phyloP scores from a whole-genome alignment of 2,888 invertebrate genomes.

The Norana najaformis region DNA sequence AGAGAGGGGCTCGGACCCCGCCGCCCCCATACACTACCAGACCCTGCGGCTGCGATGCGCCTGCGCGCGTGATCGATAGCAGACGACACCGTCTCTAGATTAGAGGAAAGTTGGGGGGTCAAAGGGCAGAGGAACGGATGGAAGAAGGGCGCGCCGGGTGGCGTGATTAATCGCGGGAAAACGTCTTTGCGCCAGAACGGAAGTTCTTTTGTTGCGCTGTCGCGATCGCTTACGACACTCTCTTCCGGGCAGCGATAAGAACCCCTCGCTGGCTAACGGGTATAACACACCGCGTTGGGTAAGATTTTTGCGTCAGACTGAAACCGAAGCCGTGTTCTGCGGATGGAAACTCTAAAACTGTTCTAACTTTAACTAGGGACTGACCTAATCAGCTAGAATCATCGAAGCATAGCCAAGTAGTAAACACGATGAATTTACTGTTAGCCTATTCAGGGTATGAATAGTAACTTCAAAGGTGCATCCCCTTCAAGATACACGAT shows the following conservation, averaged over 20 bases:
- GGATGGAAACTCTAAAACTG: background rate
- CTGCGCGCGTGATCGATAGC: background rate
- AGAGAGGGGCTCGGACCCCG: background rate
- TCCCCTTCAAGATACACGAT: too few relatives aligned
- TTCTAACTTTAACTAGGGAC: background rate
- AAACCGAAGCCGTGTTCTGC: background rate
- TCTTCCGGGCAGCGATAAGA: background rate
- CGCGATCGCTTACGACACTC: background rate
- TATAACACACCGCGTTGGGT: background rate
- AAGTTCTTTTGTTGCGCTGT: conserved; percentile 6
- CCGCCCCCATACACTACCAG: background rate
- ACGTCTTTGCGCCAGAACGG: conserved; percentile 13
- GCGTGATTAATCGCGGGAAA: conserved; percentile 13
- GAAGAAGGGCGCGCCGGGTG: background rate
- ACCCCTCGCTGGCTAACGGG: background rate
- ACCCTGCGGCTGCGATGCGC: background rate
- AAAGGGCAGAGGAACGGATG: conserved; percentile 13
- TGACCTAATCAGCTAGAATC: background rate
- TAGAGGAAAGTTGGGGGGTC: conserved; percentile 1
- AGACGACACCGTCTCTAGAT: conserved; percentile 5
- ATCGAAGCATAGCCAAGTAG: background rate
- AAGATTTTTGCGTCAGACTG: background rate
- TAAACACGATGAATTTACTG: background rate
- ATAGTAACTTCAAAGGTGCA: too few relatives aligned
- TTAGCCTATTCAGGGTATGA: too few relatives aligned